These are phyloP conservation scores for Hirtodrosophila duncani DNA, from an alignment of 2,888 invertebrate genomes.

Conservation along the genomic window DNA sequence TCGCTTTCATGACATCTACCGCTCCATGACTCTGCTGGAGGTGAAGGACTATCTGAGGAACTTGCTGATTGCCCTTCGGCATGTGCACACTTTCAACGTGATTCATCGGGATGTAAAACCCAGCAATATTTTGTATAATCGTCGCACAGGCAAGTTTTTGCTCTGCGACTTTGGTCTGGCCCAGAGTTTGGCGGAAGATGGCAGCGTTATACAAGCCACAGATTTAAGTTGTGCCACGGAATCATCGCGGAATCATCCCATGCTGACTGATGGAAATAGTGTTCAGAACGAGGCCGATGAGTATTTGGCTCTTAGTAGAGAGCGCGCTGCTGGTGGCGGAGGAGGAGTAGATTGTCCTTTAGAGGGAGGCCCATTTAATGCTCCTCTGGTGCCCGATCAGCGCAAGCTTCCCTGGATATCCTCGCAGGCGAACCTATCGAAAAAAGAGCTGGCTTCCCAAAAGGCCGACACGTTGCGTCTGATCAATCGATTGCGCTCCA, in stretches of 20 bases:
- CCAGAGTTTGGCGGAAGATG: constrained; percentile 79
- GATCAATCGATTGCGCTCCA: constrained; percentile 50
- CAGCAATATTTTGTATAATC: constrained; percentile 92
- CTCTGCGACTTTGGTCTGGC: constrained; percentile 94
- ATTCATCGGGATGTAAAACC: constrained; percentile 95
- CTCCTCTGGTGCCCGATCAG: background rate
- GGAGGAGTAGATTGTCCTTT: constrained; percentile 8
- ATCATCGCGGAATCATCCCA: constrained; percentile 19
- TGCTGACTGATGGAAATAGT: constrained; percentile 46
- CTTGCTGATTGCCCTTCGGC: constrained; percentile 85
- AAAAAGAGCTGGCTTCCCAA: constrained; percentile 78
- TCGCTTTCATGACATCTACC: constrained; percentile 87
- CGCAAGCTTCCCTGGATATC: too few species aligned
- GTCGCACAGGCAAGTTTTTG: constrained; percentile 84
- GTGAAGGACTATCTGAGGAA: constrained; percentile 88
- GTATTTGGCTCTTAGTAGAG: constrained; percentile 24
- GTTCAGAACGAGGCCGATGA: constrained; percentile 45
- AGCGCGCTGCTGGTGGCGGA: constrained; percentile 33
- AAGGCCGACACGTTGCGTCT: constrained; percentile 65
- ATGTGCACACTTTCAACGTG: constrained; percentile 90
- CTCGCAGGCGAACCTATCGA: constrained; percentile 80
- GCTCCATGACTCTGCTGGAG: constrained; percentile 84
- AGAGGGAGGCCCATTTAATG: constrained; percentile 1
- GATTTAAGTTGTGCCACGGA: constrained; percentile 43
- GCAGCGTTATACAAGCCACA: constrained; percentile 33